A percentile compares a stretch with the other conserved stretches of the same genome.
Evolutionary conservation across 1,140 invertebrate genomes (phyloP).

Genomic region (Tribolium castaneum): DNA sequence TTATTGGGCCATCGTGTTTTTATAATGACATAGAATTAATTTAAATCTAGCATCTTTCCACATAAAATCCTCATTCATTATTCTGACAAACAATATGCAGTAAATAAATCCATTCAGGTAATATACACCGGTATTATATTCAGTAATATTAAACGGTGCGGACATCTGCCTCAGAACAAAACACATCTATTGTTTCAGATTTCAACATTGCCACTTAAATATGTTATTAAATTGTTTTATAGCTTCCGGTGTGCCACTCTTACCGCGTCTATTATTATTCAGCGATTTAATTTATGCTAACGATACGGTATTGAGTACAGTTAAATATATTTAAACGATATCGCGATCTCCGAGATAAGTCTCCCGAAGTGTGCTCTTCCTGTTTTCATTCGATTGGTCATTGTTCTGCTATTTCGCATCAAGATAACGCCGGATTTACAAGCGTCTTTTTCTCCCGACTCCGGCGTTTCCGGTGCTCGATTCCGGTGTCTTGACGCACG

Average conservation of each 20-base stretch:
- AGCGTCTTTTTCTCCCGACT: conserved; percentile 4
- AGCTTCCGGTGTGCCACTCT: conserved; percentile 56
- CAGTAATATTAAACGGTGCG: conserved; percentile 53
- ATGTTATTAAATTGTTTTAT: conserved; percentile 64
- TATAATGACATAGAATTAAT: conserved; percentile 42
- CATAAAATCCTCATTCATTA: conserved; percentile 51
- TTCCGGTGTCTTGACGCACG: conserved; percentile 34
- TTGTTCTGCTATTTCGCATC: conserved; percentile 50
- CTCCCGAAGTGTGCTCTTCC: conserved; percentile 49
- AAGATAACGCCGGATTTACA: conserved; percentile 40
- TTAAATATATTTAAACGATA: conserved; percentile 45
- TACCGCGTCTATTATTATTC: conserved; percentile 48
- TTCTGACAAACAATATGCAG: conserved; percentile 52
- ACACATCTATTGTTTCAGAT: conserved; percentile 60
- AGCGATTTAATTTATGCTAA: conserved; percentile 56
- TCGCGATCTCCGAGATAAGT: conserved; percentile 17
- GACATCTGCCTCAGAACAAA: conserved; percentile 58
- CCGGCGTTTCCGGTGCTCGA: conserved; percentile 30
- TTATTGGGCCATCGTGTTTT: background rate
- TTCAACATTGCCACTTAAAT: conserved; percentile 61
- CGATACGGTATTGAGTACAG: conserved; percentile 54
- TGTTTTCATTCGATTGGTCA: conserved; percentile 52
- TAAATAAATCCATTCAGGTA: conserved; percentile 55
- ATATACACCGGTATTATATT: conserved; percentile 51
- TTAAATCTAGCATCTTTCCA: conserved; percentile 50